These are phyloP conservation scores for Coptodon bakossiorum DNA, from an alignment of 2,113 vertebrate species.

Conservation along the genomic window DNA sequence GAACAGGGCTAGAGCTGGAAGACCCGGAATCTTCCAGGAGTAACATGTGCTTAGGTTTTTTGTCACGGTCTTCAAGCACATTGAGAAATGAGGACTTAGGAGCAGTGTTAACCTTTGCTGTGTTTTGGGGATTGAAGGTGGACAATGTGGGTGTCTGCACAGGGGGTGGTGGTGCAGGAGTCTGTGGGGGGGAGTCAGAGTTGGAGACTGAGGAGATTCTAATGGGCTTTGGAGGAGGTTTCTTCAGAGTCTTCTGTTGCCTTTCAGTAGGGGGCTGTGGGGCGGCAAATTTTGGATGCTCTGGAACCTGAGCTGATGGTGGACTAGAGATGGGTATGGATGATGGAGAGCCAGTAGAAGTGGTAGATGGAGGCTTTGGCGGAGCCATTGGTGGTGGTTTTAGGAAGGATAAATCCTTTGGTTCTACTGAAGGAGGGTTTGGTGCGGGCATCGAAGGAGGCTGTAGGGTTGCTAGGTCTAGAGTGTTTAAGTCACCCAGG, in stretches of 20 bases:
- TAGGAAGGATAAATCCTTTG: constrained; percentile 34
- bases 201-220: constrained; percentile 63
- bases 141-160: constrained; percentile 41
- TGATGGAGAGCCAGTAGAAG: constrained; percentile 53
- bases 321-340: constrained; percentile 45
- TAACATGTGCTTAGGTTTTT: constrained; percentile 58
- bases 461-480: constrained; percentile 22
- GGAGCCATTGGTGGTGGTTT: constrained; percentile 66
- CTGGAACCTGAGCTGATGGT: not conserved
- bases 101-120: constrained; percentile 63
- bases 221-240: constrained; percentile 65
- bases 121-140: constrained; percentile 73
- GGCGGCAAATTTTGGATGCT: constrained; percentile 52
- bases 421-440: constrained; percentile 31
- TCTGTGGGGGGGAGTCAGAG: constrained; percentile 34
- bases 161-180: constrained; percentile 40
- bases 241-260: constrained; percentile 62
- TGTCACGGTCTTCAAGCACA: constrained; percentile 15
- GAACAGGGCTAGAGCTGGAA: not conserved
- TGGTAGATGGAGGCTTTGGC: constrained; percentile 57
- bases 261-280: constrained; percentile 57
- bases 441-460: constrained; percentile 62
- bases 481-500: constrained; percentile 27
- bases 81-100: constrained; percentile 42
- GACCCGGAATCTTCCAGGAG: constrained; percentile 60